A percentile compares a stretch with the other conserved stretches of the same genome.
These are phyloP conservation scores for Ammodramus savannarum DNA, from an alignment of 2,113 vertebrate species.

Conservation along the genomic window DNA sequence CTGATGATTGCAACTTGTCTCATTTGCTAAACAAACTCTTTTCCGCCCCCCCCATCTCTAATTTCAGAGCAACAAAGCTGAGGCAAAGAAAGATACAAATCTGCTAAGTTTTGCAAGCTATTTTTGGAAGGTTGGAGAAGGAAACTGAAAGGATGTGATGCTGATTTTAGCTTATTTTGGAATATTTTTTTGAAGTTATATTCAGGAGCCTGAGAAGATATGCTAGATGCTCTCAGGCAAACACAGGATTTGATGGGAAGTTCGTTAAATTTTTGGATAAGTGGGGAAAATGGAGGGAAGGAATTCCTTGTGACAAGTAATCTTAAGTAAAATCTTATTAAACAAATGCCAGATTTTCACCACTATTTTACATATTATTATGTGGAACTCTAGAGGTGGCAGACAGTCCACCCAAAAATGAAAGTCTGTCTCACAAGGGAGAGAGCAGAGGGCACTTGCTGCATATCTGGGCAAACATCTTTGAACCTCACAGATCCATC, in stretches of 20 bases:
- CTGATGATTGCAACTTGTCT: too few relatives aligned
- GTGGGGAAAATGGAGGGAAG: not conserved
- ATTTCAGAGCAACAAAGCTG: not conserved
- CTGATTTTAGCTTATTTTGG: not conserved
- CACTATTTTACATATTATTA: not conserved
- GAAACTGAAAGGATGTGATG: rapidly evolving
- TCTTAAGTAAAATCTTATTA: not conserved
- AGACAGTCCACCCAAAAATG: not conserved
- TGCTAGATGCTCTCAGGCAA: not conserved
- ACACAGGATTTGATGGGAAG: not conserved
- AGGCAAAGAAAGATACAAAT: not conserved
- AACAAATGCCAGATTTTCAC: not conserved
- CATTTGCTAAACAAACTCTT: not conserved
- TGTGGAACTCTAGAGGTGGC: not conserved
- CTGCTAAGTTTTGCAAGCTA: not conserved
- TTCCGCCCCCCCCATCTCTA: not conserved
- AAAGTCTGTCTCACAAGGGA: not conserved
- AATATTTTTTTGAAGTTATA: not conserved
- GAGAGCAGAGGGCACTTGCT: not conserved
- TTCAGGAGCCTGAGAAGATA: not conserved
- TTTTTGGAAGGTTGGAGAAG: not conserved
- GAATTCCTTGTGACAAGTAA: not conserved
- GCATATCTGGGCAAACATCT: not conserved
- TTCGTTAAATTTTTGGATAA: not conserved
- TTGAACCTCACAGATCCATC: not conserved